Percentiles rank a stretch among this genome's conserved stretches.
Conservation (phyloP, 2,797 vertebrate genomes). For the Acanthurus lineatus region DNA sequence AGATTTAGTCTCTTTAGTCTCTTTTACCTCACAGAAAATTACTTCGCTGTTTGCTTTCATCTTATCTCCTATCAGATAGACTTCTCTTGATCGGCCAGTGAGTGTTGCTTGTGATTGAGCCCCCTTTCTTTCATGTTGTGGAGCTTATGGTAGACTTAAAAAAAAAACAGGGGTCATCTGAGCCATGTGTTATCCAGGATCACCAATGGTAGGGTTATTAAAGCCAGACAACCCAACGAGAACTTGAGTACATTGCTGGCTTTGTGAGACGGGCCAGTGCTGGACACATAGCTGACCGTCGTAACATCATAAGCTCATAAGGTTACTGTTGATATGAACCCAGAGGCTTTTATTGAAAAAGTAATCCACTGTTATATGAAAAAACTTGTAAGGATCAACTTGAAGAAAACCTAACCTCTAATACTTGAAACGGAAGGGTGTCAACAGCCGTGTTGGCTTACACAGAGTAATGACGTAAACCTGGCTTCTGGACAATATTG, state of each 20-base stretch:
- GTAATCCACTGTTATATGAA: neutral
- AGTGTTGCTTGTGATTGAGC: slow-evolving; percentile 8
- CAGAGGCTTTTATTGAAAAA: too few relatives aligned
- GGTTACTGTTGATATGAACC: neutral
- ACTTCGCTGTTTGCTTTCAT: slow-evolving; percentile 23
- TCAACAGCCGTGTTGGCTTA: slow-evolving; percentile 56
- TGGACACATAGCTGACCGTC: slow-evolving; percentile 11
- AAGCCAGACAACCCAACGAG: neutral
- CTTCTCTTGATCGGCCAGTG: slow-evolving; percentile 12
- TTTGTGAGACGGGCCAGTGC: slow-evolving; percentile 1
- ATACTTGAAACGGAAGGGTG: slow-evolving; percentile 57
- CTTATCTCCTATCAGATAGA: slow-evolving; percentile 6
- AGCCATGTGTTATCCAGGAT: slow-evolving; percentile 7
- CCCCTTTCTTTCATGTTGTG: neutral
- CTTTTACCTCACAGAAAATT: slow-evolving; percentile 11
- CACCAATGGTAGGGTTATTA: slow-evolving; percentile 4
- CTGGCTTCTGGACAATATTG: slow-evolving; percentile 49
- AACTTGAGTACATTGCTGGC: neutral
- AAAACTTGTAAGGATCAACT: slow-evolving; percentile 14
- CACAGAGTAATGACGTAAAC: slow-evolving; percentile 55
- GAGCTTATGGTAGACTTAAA: neutral
- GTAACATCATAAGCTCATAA: neutral
- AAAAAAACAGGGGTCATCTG: neutral
- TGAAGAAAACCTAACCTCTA: slow-evolving; percentile 36
- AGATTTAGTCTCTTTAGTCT: neutral